A percentile compares a stretch with the other conserved stretches of the same genome.
phyloP scores from a whole-genome alignment of 2,888 invertebrate genomes.

The Coenonympha arcania region DNA sequence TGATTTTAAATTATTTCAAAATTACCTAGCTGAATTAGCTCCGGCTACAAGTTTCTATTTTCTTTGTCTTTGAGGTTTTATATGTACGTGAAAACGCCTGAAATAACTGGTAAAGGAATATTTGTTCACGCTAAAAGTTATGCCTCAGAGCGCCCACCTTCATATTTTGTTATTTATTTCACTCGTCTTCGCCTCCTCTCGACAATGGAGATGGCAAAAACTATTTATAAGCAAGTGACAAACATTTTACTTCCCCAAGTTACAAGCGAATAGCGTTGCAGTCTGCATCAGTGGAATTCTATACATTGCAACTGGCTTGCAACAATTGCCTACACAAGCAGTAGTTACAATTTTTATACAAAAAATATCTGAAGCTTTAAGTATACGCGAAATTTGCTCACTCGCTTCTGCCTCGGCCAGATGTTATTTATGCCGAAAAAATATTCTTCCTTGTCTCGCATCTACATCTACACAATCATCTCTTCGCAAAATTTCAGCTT shows the following conservation, averaged over 20 bases:
- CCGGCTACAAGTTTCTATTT: no score
- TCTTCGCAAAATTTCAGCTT: no score
- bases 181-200: slow-evolving; percentile 34
- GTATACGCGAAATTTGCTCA: no score
- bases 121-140: slow-evolving; percentile 5
- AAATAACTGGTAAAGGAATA: not conserved
- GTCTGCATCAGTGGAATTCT: no score
- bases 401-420: no score
- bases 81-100: not conserved
- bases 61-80: not conserved
- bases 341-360: no score
- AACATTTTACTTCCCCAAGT: slow-evolving; percentile 26
- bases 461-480: no score
- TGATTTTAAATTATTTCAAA: no score
- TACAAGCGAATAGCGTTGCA: not conserved
- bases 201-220: slow-evolving; percentile 51
- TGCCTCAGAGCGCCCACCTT: slow-evolving; percentile 14
- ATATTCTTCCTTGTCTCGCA: no score
- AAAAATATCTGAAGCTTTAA: no score
- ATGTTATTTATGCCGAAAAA: no score
- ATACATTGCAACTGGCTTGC: not conserved
- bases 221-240: slow-evolving; percentile 50
- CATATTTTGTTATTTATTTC: slow-evolving; percentile 35
- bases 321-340: not conserved
- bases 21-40: no score